Evolutionary conservation across 2,113 vertebrate genomes (phyloP).

Genomic region (Odontophorus gujanensis): DNA sequence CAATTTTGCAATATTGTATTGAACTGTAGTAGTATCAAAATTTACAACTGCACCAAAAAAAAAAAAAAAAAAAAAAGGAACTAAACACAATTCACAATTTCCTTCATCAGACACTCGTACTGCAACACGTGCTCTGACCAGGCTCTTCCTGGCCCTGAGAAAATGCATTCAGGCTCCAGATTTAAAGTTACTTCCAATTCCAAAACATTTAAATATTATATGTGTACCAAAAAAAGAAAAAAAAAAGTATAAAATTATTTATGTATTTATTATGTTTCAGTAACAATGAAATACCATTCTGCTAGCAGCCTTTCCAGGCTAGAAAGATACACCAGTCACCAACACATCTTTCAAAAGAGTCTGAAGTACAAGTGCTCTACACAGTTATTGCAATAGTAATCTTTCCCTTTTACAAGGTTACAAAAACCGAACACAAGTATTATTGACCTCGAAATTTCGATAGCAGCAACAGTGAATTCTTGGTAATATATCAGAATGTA

Average conservation of each 20-base stretch:
- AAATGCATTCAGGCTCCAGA: neutral
- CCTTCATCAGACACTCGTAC: neutral
- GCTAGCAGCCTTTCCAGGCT: neutral
- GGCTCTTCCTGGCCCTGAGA: neutral
- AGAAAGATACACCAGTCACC: rapidly evolving
- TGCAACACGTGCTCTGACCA: neutral
- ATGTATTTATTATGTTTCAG: neutral
- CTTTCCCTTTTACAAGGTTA: neutral
- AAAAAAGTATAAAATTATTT: neutral
- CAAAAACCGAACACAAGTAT: too few relatives aligned
- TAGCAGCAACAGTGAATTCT: neutral
- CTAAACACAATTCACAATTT: neutral
- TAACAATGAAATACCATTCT: neutral
- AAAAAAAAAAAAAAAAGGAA: neutral
- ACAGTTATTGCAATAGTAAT: neutral
- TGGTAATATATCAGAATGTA: neutral
- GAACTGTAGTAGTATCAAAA: neutral
- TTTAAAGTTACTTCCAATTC: neutral
- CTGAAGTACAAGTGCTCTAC: neutral
- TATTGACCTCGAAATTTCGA: neutral
- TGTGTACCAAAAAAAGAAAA: neutral
- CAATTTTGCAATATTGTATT: neutral
- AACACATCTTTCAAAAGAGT: neutral
- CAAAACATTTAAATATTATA: neutral
- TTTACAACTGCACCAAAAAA: neutral